Evolutionary conservation across 2,113 vertebrate genomes (phyloP).

Genomic region (Tragulus kanchil): DNA sequence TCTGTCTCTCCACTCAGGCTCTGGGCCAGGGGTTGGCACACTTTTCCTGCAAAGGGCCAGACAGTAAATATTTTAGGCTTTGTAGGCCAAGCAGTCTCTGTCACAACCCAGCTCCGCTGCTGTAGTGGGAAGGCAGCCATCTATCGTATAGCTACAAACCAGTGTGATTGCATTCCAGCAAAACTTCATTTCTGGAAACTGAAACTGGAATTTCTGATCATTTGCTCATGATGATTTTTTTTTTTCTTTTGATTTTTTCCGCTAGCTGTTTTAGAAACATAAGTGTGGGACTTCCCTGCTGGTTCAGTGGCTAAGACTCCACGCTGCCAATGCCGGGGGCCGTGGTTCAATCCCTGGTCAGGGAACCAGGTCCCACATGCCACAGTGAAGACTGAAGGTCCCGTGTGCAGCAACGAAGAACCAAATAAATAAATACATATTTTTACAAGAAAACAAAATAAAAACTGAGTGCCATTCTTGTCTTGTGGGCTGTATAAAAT

Average conservation of each 20-base stretch:
- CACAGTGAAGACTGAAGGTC: background rate
- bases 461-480: background rate
- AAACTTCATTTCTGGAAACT: background rate
- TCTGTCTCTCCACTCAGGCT: background rate
- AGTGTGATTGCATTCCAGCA: background rate
- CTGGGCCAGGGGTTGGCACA: background rate
- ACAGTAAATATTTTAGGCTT: conserved; percentile 32
- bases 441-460: background rate
- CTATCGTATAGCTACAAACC: background rate
- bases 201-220: conserved; percentile 25
- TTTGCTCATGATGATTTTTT: background rate
- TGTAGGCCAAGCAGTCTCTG: background rate
- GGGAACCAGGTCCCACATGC: background rate
- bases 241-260: background rate
- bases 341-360: background rate
- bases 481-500: background rate
- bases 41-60: background rate
- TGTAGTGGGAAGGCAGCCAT: background rate
- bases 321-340: background rate
- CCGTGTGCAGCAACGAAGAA: background rate
- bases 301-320: background rate
- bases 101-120: background rate
- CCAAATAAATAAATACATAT: background rate
- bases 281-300: background rate
- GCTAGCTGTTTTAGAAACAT: background rate